Base-by-base conservation (phyloP, 2,888 invertebrate species). In the Caenorhabditis virilis region DNA sequence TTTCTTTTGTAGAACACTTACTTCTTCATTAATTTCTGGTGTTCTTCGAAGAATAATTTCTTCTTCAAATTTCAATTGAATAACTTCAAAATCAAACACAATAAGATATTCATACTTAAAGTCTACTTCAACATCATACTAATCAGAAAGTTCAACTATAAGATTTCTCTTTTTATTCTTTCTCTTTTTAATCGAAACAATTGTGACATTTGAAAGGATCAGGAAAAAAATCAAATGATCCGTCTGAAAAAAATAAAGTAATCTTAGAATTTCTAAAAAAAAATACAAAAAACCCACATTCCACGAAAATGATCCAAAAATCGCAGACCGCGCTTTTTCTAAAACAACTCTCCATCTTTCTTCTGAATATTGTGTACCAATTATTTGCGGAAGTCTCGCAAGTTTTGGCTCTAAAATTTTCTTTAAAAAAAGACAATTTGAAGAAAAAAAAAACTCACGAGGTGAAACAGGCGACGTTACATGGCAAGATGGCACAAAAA, bases 221-320 rank as follows among this genome's bases (percentile, higher is more conserved):
- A 64, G 43, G 9, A 54, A 54, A n/a, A 54, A 48, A 20, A 64
- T 64, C n/a, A 64, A 26, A 43, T 64, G 64, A 39, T 64, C 64
- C 0, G 63, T 63, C 57, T 62, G 62, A 26, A 62, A 50, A 30
- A 26, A 33, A 26, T 13, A 11, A 15, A 16, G 1, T 11, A 45
- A 20, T 26, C 26, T 9, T 38, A n/a, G 41, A 46, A 15, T 7
- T n/a, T n/a, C n/a, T 13, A 30, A n/a, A 20, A n/a, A n/a, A n/a
- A n/a, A 39, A 7, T 27, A 9, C 16, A 2, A 22, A 22, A 3
- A 35, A 54, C 61, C 30, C 26, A 62, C 56, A 52, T 63, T 63
- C 63, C 63, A 63, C 2, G 63, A 42, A 0, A 57, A 9, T 7
- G 57, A 52, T 23, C 63, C 63, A 36, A 63, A 57, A 49, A 63